Base-by-base conservation (phyloP, 2,113 vertebrate genomes). In the Cololabis saira region DNA sequence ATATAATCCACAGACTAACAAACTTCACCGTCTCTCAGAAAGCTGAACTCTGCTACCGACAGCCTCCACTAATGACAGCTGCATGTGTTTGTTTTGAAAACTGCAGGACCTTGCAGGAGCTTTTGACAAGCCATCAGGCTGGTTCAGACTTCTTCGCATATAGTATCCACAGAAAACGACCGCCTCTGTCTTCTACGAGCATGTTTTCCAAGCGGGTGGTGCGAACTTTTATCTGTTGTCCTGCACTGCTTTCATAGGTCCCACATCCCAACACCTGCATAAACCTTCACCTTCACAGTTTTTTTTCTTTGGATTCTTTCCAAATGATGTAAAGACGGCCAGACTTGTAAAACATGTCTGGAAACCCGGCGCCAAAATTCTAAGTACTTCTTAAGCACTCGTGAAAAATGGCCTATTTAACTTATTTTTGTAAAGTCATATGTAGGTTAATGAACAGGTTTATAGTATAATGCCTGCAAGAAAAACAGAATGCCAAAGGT, bases 301-400 rank as follows among this genome's bases (percentile, higher is more conserved):
- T 58, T 65, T 62, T 75, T 43, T 27, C 10, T 64, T 54, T 85
- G 87, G 77, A 91, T 90, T 87, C 77, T 64, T 90, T 86, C 82
- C 82, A 86, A 74, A 74, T 90, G 81, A 87, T 76, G 81, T 77
- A 82, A 77, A 70, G 49, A 56, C 43, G 1, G 53, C 43, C 11
- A 44, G 27, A 66, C 61, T 67, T 61, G 72, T 82, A 71, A 83
- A 81, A 57, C 47, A 47, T 61, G 67, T 85, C 84, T 82, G 84
- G 66, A 80, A 79, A 76, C 60, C 76, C 83, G 72, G 71, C 30
- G 50, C 21, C 61, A 64, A 75, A 65, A 24, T 37, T 9, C 10
- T 11, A 37, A 37, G 33, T 11, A 9, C 33, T 11, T 37, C 65
- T 76, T 71, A 50, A 63, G 42, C 17, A 3, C 49, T 60, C 42